These are phyloP conservation scores for Tenualosa ilisha DNA, from an alignment of 2,797 vertebrate species.

Conservation along the genomic window DNA sequence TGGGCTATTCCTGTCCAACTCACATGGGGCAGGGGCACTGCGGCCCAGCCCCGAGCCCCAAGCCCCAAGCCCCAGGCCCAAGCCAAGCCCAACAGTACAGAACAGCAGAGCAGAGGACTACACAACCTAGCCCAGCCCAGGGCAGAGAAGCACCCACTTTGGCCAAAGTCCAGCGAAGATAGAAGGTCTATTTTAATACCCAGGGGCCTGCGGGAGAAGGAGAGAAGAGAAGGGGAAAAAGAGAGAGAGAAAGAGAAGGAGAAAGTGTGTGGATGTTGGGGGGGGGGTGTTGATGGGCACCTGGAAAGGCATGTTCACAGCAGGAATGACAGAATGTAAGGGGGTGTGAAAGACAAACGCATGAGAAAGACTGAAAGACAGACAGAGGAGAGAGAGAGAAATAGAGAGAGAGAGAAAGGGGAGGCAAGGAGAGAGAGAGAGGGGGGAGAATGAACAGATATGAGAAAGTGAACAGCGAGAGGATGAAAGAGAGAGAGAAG, in stretches of 20 bases:
- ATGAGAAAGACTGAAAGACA: background rate
- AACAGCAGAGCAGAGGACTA: background rate
- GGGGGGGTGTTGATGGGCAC: background rate
- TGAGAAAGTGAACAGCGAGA: too few species aligned
- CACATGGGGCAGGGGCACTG: too few species aligned
- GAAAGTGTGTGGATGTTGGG: background rate
- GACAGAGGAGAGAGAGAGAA: background rate
- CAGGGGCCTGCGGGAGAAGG: background rate
- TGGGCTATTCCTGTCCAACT: too few species aligned
- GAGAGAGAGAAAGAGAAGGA: background rate
- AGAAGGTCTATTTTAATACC: slow-evolving; percentile 30
- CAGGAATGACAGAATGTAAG: background rate
- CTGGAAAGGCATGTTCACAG: background rate
- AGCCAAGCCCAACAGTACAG: background rate
- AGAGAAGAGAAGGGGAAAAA: background rate
- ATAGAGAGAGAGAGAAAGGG: background rate
- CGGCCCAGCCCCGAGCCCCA: too few species aligned
- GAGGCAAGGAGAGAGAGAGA: too few species aligned
- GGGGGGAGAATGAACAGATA: too few species aligned
- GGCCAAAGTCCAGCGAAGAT: background rate
- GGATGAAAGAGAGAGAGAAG: too few species aligned
- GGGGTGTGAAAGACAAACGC: background rate
- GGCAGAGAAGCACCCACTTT: background rate
- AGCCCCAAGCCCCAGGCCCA: too few species aligned
- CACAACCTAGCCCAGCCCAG: background rate